Evolutionary conservation across 2,797 vertebrate genomes (phyloP).

Genomic region (Peromyscus nudipes): DNA sequence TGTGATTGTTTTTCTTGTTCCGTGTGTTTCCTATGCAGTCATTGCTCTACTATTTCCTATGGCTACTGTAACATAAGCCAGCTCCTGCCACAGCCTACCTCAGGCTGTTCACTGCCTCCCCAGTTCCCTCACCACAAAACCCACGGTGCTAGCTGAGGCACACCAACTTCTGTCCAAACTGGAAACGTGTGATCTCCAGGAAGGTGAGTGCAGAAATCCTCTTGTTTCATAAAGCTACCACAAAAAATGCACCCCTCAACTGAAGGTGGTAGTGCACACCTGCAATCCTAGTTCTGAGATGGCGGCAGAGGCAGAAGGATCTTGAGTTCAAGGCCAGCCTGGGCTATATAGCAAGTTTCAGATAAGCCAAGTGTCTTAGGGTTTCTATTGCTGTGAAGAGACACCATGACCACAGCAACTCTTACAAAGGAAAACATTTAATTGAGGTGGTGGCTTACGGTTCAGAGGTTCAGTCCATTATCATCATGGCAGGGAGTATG

Average conservation of each 20-base stretch:
- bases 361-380: background rate
- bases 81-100: background rate
- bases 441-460: background rate
- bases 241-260: background rate
- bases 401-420: background rate
- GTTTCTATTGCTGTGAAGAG: background rate
- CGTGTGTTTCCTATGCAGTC: background rate
- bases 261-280: rapidly evolving
- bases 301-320: background rate
- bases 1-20: background rate
- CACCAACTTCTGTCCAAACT: background rate
- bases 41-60: background rate
- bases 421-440: background rate
- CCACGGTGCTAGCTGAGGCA: background rate
- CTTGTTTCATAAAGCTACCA: background rate
- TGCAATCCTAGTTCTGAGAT: background rate
- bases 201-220: background rate
- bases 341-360: no score
- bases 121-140: background rate
- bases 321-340: background rate
- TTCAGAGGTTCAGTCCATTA: background rate
- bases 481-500: background rate
- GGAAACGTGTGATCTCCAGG: background rate
- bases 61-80: background rate
- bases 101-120: background rate